Base-by-base conservation (phyloP, 2,797 vertebrate genomes). In the Limnodromus scolopaceus region DNA sequence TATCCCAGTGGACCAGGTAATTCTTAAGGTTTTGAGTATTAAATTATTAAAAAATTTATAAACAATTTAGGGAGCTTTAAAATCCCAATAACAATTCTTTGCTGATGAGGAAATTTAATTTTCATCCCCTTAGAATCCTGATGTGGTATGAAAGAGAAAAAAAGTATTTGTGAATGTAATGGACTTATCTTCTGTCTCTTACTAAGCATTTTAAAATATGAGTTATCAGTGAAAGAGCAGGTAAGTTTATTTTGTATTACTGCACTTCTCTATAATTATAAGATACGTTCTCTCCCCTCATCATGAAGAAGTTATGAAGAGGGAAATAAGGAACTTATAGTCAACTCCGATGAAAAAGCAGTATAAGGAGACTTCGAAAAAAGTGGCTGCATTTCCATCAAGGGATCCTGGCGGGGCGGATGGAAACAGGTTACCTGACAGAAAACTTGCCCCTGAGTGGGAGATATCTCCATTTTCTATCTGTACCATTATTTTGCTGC, bases 61-160 rank as follows among this genome's bases (percentile, higher is more conserved):
- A 84, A 72, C 36, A 95, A 85, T 77, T 91, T 25, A 83, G 45
- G 19, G 36, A 77, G 51, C 27, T 76, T 39, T 49, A 54, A 94
- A 87, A 93, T 92, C 36, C 61, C 58, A 87, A 70, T 58, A 93
- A 54, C 30, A 80, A 41, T 64, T 74, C 53, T 85, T 90, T 85
- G 43, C 43, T 76, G 48, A 77, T 54, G 10, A 93, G 17, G 14
- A 92, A 89, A 91, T 85, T 63, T 39, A 39, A 10, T 69, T 94
- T 91, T 55, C 36, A 27, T 70, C 39, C n/a, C 41, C 9, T 94
- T 82, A 70, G 60, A 85, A 25, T 64, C 39, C 45, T 30, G 10
- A 39, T 46, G 6, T 11, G 66, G 16, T 18, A 10, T 38, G 34
- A 81, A 43, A 68, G 22, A 87, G 16, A 72, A 69, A 68, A 71